Evolutionary conservation across 2,797 vertebrate genomes (phyloP).

Genomic region (Poecilia velifera): DNA sequence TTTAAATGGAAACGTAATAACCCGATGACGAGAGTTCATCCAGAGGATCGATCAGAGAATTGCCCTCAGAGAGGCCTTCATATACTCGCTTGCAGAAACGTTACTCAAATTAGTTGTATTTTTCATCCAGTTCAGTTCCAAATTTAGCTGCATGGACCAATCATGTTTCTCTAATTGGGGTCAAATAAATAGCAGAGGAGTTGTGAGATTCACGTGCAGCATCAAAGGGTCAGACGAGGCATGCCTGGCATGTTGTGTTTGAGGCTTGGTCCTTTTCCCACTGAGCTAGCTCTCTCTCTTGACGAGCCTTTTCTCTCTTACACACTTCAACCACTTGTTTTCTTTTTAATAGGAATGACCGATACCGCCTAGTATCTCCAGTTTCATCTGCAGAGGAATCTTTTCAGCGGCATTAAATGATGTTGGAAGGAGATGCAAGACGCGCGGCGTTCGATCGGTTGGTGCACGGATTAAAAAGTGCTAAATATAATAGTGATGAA

Average conservation of each 20-base stretch:
- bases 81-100: neutral
- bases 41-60: neutral
- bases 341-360: conserved; percentile 10
- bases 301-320: neutral
- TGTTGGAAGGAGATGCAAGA: neutral
- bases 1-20: neutral
- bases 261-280: conserved; percentile 39
- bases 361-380: conserved; percentile 17
- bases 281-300: conserved; percentile 23
- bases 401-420: neutral
- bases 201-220: conserved; percentile 20
- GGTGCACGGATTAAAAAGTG: neutral
- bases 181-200: conserved; percentile 12
- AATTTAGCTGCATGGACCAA: neutral
- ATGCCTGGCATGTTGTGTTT: conserved; percentile 60
- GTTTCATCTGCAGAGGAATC: neutral
- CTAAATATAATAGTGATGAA: neutral
- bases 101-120: neutral
- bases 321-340: conserved; percentile 28
- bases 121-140: neutral
- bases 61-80: neutral
- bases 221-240: conserved; percentile 51
- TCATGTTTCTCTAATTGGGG: conserved; percentile 8
- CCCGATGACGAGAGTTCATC: neutral
- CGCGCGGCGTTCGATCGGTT: neutral